Conservation (phyloP, 1,140 invertebrate species). For the Semibalanus balanoides region DNA sequence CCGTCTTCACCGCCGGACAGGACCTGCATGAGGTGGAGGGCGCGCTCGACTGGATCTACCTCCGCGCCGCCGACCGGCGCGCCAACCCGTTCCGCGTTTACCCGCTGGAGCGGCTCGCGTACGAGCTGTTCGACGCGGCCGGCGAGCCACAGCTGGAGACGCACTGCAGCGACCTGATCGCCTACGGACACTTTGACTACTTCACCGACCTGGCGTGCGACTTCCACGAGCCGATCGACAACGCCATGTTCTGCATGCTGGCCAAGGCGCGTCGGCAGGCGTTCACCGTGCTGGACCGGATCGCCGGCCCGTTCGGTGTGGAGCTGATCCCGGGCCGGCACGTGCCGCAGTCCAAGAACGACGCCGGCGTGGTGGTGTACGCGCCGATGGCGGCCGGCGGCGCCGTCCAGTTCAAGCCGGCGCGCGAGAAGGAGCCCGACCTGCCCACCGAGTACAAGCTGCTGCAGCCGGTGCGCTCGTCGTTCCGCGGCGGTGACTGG, state of each 20-base stretch:
- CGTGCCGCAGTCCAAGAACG: not conserved
- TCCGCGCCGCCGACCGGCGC: not conserved
- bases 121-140: constrained; percentile 1
- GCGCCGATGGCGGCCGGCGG: not conserved
- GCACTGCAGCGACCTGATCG: not conserved
- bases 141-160: constrained; percentile 4
- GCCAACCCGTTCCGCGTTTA: not conserved
- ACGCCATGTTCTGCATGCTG: not conserved
- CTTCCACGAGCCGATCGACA: not conserved
- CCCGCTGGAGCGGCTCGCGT: not conserved
- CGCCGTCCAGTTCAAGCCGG: not conserved
- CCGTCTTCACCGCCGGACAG: not conserved
- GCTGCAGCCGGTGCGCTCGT: not conserved
- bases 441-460: not conserved
- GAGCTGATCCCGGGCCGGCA: not conserved
- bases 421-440: not conserved
- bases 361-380: not conserved
- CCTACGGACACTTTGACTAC: not conserved
- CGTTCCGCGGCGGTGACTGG: not conserved
- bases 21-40: not conserved
- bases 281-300: not conserved
- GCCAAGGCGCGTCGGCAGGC: not conserved
- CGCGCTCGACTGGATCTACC: not conserved
- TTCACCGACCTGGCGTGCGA: not conserved
- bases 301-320: not conserved